Conservation (phyloP, 2,113 vertebrate species). For the Atlantisia rogersi region DNA sequence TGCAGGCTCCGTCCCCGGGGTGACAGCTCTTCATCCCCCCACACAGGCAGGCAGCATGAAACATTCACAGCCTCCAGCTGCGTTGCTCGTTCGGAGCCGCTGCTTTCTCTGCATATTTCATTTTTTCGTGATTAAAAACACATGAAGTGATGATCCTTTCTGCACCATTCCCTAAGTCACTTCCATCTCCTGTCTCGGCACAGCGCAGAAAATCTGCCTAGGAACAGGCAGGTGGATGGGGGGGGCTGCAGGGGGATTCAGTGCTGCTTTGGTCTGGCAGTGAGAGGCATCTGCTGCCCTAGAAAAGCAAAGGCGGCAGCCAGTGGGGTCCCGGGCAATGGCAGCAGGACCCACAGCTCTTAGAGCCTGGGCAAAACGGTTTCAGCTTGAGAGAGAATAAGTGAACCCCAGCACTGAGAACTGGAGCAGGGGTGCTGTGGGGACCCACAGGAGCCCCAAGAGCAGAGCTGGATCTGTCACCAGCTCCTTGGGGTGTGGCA, state of each 20-base stretch:
- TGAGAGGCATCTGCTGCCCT: not conserved
- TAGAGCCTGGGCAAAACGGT: not conserved
- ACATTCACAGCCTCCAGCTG: not conserved
- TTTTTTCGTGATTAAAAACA: conserved; percentile 20
- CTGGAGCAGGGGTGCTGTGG: fast-evolving
- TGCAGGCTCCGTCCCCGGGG: fast-evolving
- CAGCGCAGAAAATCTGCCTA: fast-evolving
- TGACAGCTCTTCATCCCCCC: not conserved
- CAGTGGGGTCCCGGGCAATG: not conserved
- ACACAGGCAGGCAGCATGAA: not conserved
- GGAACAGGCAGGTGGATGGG: not conserved
- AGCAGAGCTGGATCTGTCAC: not conserved
- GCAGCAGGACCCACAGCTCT: not conserved
- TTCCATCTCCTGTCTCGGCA: not conserved
- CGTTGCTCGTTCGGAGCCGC: not conserved
- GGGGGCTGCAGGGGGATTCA: not conserved
- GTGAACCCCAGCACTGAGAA: fast-evolving
- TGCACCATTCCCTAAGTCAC: not conserved
- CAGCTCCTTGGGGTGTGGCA: not conserved
- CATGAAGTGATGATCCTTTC: not conserved
- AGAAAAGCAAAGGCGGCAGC: not conserved
- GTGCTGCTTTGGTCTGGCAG: not conserved
- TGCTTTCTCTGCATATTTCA: conserved; percentile 12
- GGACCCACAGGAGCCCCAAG: not conserved
- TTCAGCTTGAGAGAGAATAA: not conserved